Conservation (phyloP, 2,888 invertebrate species). For the Morpho achilles region DNA sequence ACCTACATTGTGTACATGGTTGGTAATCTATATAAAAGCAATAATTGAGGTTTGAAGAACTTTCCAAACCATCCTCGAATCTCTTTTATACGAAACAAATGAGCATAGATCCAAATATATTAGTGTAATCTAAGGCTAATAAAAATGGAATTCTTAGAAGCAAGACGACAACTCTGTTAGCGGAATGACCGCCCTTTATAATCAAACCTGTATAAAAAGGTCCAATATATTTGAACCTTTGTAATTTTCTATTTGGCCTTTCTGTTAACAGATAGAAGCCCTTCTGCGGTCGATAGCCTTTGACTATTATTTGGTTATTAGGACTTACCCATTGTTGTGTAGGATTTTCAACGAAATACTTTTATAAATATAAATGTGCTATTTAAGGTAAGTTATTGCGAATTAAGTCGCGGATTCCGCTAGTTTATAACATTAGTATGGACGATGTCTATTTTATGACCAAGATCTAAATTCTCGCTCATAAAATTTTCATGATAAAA, state of each 20-base stretch:
- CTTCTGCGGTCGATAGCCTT: background rate
- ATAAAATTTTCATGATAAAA: too few species aligned
- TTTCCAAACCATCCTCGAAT: constrained; percentile 16
- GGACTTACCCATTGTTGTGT: constrained; percentile 20
- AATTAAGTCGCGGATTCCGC: background rate
- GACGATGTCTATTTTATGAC: too few species aligned
- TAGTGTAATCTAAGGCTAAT: constrained; percentile 36
- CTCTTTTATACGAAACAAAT: constrained; percentile 27
- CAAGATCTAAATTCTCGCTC: too few species aligned
- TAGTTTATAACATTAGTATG: background rate
- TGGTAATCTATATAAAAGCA: constrained; percentile 12
- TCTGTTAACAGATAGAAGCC: constrained; percentile 2
- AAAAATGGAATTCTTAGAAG: constrained; percentile 32
- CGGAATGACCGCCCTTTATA: constrained; percentile 38
- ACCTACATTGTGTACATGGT: constrained; percentile 1
- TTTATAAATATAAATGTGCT: too few species aligned
- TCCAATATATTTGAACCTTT: constrained; percentile 32
- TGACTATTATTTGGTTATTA: constrained; percentile 1
- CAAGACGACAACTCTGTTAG: constrained; percentile 32
- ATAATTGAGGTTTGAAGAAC: constrained; percentile 9
- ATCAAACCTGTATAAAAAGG: constrained; percentile 39
- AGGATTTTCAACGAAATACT: too few species aligned
- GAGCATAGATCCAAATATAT: constrained; percentile 37
- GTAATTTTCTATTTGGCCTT: constrained; percentile 24
- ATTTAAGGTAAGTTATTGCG: too few species aligned